Base-by-base conservation (phyloP, 2,113 vertebrate genomes). In the Calypte anna region DNA sequence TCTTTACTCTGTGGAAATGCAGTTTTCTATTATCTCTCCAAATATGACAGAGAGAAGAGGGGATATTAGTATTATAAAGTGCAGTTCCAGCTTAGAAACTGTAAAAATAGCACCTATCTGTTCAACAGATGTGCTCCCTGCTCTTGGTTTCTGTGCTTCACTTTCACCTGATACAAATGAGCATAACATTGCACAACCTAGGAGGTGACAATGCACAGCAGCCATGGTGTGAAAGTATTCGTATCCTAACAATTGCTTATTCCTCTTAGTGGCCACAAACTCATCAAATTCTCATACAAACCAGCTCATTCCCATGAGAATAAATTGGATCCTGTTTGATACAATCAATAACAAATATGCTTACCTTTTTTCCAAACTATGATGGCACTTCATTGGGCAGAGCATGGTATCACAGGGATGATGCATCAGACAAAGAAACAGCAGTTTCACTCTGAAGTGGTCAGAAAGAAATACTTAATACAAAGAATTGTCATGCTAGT, bases 1-100 rank as follows among this genome's bases (percentile, higher is more conserved):
- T 48, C 48, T 82, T 58, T 82, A 66, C 66, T 90, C 74, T 73
- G 46, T 64, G 73, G 58, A 90, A 91, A 82, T 44, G 12, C 74
- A 79, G 58, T 88, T 85, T 58, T 90, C 69, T 80, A 62, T 92
- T 91, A 87, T 85, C 84, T 86, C 76, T 70, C 36, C 55, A 85
- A 90, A 82, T 63, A 51, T n/a, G 46, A 76, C 12, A 64, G n/a
- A 93, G 67, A 86, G 53, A 85, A 83, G 82, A 84, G 77, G n/a
- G 17, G 24, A 61, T n/a, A 54, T 38, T n/a, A 90, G 31, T 55
- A 46, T 92, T 73, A 59, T 30, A 43, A 62, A 91, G 86, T 19
- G 12, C 40, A n/a, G 30, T 31, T 90, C 53, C 67, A 38, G n/a
- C 20, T 48, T 69, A 67, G 57, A 46, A 85, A 88, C 86, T 12